Evolutionary conservation across 2,113 vertebrate species (phyloP).

Genomic region (Myrmophylax atrothorax): DNA sequence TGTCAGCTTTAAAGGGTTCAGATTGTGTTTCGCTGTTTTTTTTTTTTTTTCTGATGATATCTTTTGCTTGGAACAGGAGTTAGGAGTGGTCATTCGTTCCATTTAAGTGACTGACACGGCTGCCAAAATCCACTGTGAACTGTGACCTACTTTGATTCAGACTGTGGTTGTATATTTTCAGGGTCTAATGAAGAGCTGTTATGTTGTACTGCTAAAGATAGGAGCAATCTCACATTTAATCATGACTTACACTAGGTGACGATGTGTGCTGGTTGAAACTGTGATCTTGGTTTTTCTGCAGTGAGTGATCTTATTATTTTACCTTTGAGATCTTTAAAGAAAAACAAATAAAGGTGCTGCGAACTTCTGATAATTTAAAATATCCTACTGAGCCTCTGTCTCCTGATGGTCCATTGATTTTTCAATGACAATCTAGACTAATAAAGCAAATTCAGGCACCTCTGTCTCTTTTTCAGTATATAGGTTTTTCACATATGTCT

Average conservation of each 20-base stretch:
- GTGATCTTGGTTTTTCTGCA: slow-evolving; percentile 7
- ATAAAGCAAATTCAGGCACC: background rate
- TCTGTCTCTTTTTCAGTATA: background rate
- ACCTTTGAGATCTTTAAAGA: background rate
- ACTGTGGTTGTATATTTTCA: slow-evolving; percentile 2
- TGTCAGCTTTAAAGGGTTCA: background rate
- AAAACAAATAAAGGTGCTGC: background rate
- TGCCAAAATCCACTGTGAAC: slow-evolving; percentile 22
- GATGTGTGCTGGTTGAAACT: background rate
- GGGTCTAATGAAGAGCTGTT: slow-evolving; percentile 42
- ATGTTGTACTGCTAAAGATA: background rate
- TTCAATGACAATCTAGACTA: slow-evolving; percentile 13
- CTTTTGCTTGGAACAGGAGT: background rate
- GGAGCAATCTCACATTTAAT: slow-evolving; percentile 35
- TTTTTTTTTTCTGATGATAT: background rate
- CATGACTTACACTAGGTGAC: slow-evolving; percentile 30
- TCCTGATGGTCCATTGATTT: background rate
- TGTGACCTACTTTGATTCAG: slow-evolving; percentile 1
- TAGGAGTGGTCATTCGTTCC: slow-evolving; percentile 3
- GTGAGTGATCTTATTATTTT: slow-evolving; percentile 5
- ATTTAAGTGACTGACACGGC: slow-evolving; percentile 20
- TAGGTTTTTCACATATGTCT: background rate
- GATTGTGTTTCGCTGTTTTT: no score
- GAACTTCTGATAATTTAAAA: slow-evolving; percentile 27
- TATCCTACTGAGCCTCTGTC: background rate